These are phyloP conservation scores for Syngnathus typhle DNA, from an alignment of 2,113 vertebrate species.

Conservation along the genomic window DNA sequence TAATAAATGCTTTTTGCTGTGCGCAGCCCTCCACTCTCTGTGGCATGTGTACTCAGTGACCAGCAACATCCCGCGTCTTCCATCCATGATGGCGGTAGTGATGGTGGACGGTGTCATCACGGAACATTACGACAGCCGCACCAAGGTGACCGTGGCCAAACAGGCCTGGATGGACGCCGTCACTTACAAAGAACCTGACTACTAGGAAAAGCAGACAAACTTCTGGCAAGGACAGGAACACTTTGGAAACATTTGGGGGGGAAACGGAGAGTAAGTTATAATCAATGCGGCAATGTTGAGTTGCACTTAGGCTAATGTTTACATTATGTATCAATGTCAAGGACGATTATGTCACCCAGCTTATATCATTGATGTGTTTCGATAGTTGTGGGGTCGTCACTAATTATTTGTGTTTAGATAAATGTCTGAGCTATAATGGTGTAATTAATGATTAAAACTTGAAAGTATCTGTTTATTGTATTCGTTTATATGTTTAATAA, in stretches of 20 bases:
- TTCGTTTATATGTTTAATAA: too few species aligned
- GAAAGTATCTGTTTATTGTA: too few species aligned
- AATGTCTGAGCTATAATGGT: too few species aligned
- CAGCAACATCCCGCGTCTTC: slow-evolving; percentile 1
- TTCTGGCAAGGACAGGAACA: background rate
- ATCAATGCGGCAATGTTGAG: too few species aligned
- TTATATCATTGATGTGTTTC: too few species aligned
- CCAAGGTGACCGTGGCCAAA: slow-evolving; percentile 7
- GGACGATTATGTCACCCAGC: too few species aligned
- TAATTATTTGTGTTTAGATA: too few species aligned
- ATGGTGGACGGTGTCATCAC: slow-evolving; percentile 25
- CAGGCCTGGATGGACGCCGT: slow-evolving; percentile 27
- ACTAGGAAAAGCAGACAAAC: slow-evolving; percentile 8
- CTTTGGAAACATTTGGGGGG: slow-evolving; percentile 18
- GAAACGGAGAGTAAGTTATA: too few species aligned
- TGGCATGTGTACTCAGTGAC: slow-evolving; percentile 9
- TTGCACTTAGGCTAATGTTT: too few species aligned
- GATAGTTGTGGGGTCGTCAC: too few species aligned
- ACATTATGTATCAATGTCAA: too few species aligned
- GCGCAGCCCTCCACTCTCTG: background rate
- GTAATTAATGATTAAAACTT: too few species aligned
- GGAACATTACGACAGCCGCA: slow-evolving; percentile 41
- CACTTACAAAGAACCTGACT: background rate
- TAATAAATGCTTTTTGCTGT: background rate
- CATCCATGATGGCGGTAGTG: slow-evolving; percentile 1